phyloP scores from a whole-genome alignment of 1,140 invertebrate genomes.

The Saxidomus purpurata region DNA sequence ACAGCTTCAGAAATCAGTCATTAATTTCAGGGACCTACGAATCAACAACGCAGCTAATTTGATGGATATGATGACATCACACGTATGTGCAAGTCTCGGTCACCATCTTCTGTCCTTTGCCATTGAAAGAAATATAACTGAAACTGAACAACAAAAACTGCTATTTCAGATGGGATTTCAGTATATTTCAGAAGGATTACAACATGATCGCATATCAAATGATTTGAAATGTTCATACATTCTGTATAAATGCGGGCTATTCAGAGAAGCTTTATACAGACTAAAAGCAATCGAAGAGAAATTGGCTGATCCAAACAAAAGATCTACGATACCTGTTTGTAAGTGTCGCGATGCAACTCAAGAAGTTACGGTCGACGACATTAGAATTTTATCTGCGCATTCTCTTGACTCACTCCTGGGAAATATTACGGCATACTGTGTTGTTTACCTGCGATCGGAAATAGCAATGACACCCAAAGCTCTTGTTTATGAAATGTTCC shows the following conservation, averaged over 20 bases:
- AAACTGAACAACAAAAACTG: background rate
- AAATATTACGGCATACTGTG: background rate
- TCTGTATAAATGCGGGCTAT: constrained; percentile 6
- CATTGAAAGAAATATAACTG: background rate
- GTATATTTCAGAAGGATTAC: background rate
- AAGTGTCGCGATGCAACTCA: background rate
- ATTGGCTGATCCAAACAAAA: background rate
- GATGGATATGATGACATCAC: constrained; percentile 1
- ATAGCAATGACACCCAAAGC: background rate
- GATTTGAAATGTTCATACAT: background rate
- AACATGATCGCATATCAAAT: background rate
- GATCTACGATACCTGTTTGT: background rate
- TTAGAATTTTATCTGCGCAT: background rate
- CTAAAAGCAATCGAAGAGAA: background rate
- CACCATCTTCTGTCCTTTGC: background rate
- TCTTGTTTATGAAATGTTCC: background rate
- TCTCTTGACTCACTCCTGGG: background rate
- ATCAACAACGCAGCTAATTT: background rate
- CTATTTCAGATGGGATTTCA: background rate
- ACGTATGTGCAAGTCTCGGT: background rate
- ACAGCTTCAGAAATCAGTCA: background rate
- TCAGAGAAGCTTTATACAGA: background rate
- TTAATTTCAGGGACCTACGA: background rate
- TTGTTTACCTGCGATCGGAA: background rate
- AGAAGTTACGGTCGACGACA: background rate